phyloP scores from a whole-genome alignment of 2,797 vertebrate genomes.

The Megaceryle alcyon region DNA sequence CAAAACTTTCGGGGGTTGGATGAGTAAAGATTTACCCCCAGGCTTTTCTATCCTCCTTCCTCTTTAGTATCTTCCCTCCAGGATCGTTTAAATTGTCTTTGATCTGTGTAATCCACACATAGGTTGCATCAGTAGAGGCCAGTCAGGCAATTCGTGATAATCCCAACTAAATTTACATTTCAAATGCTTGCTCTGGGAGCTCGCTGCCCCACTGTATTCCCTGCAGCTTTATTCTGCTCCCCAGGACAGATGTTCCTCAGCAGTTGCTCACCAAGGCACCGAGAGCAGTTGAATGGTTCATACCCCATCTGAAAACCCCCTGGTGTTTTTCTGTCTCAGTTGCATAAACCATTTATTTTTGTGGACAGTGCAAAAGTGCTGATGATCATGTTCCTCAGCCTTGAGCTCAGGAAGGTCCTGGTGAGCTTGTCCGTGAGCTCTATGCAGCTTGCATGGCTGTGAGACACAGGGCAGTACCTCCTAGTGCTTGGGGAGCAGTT shows the following conservation, averaged over 20 bases:
- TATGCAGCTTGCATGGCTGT: rapidly evolving
- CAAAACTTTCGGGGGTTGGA: background rate
- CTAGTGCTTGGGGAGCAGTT: rapidly evolving
- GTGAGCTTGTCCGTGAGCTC: background rate
- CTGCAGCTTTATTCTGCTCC: conserved; percentile 1
- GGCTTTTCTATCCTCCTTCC: background rate
- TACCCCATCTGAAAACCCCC: background rate
- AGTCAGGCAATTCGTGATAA: conserved; percentile 22
- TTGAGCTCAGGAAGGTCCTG: background rate
- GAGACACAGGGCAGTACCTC: rapidly evolving
- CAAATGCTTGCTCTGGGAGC: background rate
- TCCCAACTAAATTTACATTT: conserved; percentile 27
- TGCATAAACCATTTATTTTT: rapidly evolving
- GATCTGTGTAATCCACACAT: background rate
- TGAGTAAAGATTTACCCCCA: background rate
- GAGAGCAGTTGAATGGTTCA: background rate
- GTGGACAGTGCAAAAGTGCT: background rate
- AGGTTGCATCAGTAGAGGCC: background rate
- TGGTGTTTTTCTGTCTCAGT: background rate
- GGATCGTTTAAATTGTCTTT: conserved; percentile 9
- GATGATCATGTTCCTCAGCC: background rate
- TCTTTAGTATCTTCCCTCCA: background rate
- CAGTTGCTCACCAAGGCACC: background rate
- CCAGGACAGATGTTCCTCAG: background rate
- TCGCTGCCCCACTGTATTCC: background rate